phyloP scores from a whole-genome alignment of 2,797 vertebrate species.

The Naso thynnoides region DNA sequence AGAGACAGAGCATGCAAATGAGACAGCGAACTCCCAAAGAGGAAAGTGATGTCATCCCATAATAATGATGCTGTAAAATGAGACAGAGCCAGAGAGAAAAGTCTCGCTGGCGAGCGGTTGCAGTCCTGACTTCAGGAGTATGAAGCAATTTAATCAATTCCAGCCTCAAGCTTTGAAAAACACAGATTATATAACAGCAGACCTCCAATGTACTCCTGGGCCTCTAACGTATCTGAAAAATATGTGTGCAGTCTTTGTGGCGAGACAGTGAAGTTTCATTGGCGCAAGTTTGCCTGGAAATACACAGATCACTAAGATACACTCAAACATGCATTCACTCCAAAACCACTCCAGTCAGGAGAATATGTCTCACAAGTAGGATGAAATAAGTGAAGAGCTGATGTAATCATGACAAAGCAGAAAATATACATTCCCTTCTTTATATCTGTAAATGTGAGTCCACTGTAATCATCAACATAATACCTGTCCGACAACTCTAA shows the following conservation, averaged over 20 bases:
- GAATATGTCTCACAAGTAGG: background rate
- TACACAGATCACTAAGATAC: conserved; percentile 50
- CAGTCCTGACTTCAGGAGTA: conserved; percentile 49
- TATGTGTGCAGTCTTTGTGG: conserved; percentile 64
- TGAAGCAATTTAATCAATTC: conserved; percentile 72
- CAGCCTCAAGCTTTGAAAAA: conserved; percentile 68
- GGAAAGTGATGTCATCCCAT: conserved; percentile 77
- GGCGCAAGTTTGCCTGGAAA: conserved; percentile 45
- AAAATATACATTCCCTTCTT: conserved; percentile 25
- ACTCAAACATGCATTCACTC: conserved; percentile 31
- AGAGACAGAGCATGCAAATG: conserved; percentile 52
- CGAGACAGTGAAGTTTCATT: conserved; percentile 43
- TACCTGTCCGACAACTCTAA: background rate
- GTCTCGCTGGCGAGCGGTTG: conserved; percentile 40
- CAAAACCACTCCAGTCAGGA: conserved; percentile 15
- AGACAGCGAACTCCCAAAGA: conserved; percentile 56
- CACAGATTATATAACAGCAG: conserved; percentile 75
- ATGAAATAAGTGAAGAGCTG: conserved; percentile 10
- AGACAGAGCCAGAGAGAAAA: conserved; percentile 53
- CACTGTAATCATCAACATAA: background rate
- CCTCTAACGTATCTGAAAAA: conserved; percentile 55
- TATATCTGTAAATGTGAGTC: conserved; percentile 8
- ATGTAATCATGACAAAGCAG: conserved; percentile 30
- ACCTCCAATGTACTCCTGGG: conserved; percentile 66
- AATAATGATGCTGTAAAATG: conserved; percentile 65